Conservation (phyloP, 2,797 vertebrate species). For the Pangasius macronema region DNA sequence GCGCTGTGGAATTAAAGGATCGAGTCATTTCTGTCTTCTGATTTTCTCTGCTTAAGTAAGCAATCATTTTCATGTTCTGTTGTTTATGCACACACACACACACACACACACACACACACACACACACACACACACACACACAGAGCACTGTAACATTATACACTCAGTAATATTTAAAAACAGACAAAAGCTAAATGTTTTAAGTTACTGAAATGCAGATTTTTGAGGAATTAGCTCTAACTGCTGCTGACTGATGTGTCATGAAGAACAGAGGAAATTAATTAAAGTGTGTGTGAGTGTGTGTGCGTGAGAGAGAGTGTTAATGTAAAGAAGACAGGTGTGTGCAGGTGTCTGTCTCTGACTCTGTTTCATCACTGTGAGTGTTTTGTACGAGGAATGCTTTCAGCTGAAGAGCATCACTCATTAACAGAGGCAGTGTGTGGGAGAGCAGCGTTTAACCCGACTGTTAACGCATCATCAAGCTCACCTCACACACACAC, state of each 20-base stretch:
- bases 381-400: background rate
- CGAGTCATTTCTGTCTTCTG: no score
- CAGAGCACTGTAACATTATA: no score
- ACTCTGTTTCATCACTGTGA: background rate
- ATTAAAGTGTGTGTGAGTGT: background rate
- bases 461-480: background rate
- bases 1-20: background rate
- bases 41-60: no score
- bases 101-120: no score
- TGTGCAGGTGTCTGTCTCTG: background rate
- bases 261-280: background rate
- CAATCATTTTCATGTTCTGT: no score
- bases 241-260: background rate
- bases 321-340: background rate
- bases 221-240: background rate
- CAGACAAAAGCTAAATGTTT: background rate
- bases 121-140: background rate
- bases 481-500: background rate
- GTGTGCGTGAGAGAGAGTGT: background rate
- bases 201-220: background rate
- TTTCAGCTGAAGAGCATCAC: background rate
- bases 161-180: background rate
- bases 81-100: no score
- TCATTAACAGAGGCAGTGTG: conserved; percentile 11
- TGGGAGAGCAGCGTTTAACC: conserved; percentile 16